Percentiles rank a stretch among this genome's conserved stretches.
Evolutionary conservation across 2,797 vertebrate species (phyloP).

Genomic region (Neomorphus geoffroyi): DNA sequence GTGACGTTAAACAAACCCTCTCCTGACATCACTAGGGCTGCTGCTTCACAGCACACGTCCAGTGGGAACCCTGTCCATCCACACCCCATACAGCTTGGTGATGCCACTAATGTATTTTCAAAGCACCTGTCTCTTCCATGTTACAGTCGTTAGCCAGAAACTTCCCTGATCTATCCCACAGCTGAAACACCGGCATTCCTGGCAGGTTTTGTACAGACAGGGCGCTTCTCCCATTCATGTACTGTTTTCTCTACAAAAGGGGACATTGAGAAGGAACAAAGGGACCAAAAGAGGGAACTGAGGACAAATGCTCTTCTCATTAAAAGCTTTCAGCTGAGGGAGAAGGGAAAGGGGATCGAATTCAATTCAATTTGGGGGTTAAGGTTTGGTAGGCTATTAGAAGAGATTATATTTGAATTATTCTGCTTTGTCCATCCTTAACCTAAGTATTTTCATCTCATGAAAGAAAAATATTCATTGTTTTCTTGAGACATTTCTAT

Average conservation of each 20-base stretch:
- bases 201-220: not conserved
- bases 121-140: not conserved
- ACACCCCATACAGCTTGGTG: not conserved
- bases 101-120: not conserved
- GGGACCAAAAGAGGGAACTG: not conserved
- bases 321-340: not conserved
- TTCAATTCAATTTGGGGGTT: not conserved
- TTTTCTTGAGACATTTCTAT: conserved; percentile 16
- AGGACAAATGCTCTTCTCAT: not conserved
- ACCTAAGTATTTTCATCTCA: not conserved
- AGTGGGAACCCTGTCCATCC: not conserved
- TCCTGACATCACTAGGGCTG: not conserved
- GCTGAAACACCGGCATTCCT: not conserved
- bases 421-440: not conserved
- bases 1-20: not conserved
- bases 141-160: not conserved
- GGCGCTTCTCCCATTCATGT: not conserved
- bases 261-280: not conserved
- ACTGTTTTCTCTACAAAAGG: not conserved
- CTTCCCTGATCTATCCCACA: not conserved
- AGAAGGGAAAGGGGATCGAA: not conserved
- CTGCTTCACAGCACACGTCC: not conserved
- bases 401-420: not conserved
- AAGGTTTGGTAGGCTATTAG: not conserved
- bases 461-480: not conserved